phyloP scores from a whole-genome alignment of 2,888 invertebrate species.

The Lagria hirta region DNA sequence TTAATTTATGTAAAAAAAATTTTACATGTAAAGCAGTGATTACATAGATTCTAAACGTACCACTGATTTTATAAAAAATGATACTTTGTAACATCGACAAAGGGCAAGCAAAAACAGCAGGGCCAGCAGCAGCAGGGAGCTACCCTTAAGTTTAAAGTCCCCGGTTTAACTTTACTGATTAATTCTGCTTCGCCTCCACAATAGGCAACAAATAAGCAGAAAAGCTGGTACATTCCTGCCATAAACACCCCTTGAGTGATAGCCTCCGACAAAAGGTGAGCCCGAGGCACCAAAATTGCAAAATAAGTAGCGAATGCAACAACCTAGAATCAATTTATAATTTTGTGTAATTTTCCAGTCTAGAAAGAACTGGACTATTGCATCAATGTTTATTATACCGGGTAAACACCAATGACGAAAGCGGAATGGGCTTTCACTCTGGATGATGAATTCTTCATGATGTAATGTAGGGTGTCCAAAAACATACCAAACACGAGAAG shows the following conservation, averaged over 20 bases:
- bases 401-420: slow-evolving; percentile 64
- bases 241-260: slow-evolving; percentile 69
- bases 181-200: slow-evolving; percentile 64
- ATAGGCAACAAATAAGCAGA: slow-evolving; percentile 66
- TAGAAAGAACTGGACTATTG: slow-evolving; percentile 9
- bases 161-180: slow-evolving; percentile 60
- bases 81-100: slow-evolving; percentile 60
- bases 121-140: slow-evolving; percentile 77
- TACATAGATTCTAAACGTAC: too few relatives aligned
- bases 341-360: not conserved
- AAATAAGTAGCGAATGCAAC: slow-evolving; percentile 61
- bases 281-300: slow-evolving; percentile 62
- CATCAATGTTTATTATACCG: slow-evolving; percentile 56
- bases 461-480: slow-evolving; percentile 58
- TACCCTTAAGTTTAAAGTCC: slow-evolving; percentile 62
- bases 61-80: slow-evolving; percentile 1
- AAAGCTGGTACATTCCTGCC: slow-evolving; percentile 70
- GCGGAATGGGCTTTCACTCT: slow-evolving; percentile 59
- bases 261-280: slow-evolving; percentile 69
- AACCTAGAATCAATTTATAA: slow-evolving; percentile 54
- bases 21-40: slow-evolving; percentile 7
- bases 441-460: slow-evolving; percentile 58
- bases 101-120: slow-evolving; percentile 63
- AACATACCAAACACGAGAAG: slow-evolving; percentile 58
- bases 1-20: too few relatives aligned